Conservation (phyloP, 37 sponge, comb jelly and placozoan species). For the Aplysina aerophoba region DNA sequence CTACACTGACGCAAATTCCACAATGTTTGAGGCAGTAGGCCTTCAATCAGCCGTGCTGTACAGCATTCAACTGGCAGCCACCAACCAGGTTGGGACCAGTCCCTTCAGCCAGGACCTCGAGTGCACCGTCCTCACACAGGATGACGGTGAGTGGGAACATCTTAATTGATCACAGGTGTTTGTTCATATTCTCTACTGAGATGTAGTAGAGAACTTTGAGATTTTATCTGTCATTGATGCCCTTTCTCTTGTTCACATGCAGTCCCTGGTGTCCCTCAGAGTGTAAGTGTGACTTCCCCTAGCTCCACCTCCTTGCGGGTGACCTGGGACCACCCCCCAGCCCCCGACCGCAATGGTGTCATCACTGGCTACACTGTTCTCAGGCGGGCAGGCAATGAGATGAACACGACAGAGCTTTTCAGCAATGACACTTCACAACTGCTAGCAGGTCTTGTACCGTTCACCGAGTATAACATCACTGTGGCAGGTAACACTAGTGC, state of each 20-base stretch:
- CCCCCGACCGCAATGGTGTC: slow-evolving; percentile 38
- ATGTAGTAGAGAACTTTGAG: no score
- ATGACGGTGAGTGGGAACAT: no score
- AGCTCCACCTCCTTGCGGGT: slow-evolving; percentile 33
- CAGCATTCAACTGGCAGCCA: slow-evolving; percentile 26
- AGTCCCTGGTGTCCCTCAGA: slow-evolving; percentile 45
- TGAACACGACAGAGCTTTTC: not conserved
- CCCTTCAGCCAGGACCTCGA: no score
- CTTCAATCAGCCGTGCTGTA: slow-evolving; percentile 38
- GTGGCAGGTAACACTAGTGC: slow-evolving; percentile 41
- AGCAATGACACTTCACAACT: slow-evolving; percentile 5
- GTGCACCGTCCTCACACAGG: no score
- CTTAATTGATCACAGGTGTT: no score
- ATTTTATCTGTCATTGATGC: no score
- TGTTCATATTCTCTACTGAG: no score
- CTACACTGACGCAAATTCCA: slow-evolving; percentile 4
- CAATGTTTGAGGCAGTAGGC: not conserved
- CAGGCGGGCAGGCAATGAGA: not conserved
- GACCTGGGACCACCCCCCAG: slow-evolving; percentile 39
- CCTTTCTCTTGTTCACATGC: not conserved
- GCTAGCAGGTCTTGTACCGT: slow-evolving; percentile 14
- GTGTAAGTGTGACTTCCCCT: not conserved
- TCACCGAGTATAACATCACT: slow-evolving; percentile 38
- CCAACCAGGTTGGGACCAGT: slow-evolving; percentile 23
- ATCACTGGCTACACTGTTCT: slow-evolving; percentile 34